Evolutionary conservation across 2,797 vertebrate species (phyloP), one percentile per base, ranked within the genome.

Genomic region (Chelidonichthys spinosus): DNA sequence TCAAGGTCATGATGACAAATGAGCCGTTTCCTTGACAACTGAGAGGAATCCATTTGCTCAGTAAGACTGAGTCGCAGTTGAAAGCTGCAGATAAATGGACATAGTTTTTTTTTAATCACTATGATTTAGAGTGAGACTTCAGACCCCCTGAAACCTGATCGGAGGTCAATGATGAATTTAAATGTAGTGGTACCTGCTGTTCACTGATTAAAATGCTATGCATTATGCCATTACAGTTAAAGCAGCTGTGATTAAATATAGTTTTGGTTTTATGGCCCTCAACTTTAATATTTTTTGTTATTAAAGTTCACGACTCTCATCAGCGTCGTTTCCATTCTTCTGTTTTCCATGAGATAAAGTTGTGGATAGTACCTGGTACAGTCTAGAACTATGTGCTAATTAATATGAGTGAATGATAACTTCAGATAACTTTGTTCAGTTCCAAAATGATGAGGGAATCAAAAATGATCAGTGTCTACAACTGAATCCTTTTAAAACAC

Each of bases 21-120:
- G 17, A 66, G 40, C 25, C 52, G 59, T 72, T 84, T 74, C 56
- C 25, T 66, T 74, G 71, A 69, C 54, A 65, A 72, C 72, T 25
- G 25, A 25, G 25, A 25, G 25, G 25, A 25, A 25, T 25, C 25
- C 25, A 25, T 25, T 25, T 25, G 25, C 39, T 36, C 40, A 52
- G 36, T 42, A 77, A 74, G 17, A 58, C 32, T 55, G 39, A 65
- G 33, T 53, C 63, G 63, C 2, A 2, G 49, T 61, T 62, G 7
- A 67, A 37, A 15, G n/a, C 5, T 4, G 10, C 2, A 3, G 66
- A 50, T 61, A 15, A 8, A 25, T 25, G 37, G 37, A 39, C 37
- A 39, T 39, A 25, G 25, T 25, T 25, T 25, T 25, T 25, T 25
- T 25, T 25, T 25, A 25, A 25, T 25, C 25, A 25, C 25, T 25